Evolutionary conservation across 2,797 vertebrate species (phyloP).

Genomic region (Picus viridis): DNA sequence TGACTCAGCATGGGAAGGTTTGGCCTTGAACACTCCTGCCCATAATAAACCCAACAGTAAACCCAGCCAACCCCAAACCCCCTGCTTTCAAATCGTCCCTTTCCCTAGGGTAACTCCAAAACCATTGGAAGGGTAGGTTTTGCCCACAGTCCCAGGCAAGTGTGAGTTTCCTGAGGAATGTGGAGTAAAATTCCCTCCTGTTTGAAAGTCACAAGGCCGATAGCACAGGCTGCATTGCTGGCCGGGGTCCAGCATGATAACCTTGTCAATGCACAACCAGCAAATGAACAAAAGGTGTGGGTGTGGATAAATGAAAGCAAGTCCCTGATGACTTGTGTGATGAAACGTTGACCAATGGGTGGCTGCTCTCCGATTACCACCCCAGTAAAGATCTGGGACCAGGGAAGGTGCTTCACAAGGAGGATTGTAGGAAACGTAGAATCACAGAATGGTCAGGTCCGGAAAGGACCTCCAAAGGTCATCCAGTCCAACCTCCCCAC

Average conservation of each 20-base stretch:
- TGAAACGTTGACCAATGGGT: conserved; percentile 6
- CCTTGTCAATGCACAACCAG: neutral
- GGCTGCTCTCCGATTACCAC: neutral
- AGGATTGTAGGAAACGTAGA: neutral
- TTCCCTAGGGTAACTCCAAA: neutral
- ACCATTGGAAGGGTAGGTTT: rapidly evolving
- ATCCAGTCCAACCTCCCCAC: too few relatives aligned
- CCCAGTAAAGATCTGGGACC: neutral
- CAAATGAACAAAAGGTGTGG: neutral
- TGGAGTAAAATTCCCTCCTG: neutral
- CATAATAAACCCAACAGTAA: neutral
- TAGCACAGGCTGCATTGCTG: rapidly evolving
- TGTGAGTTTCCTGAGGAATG: rapidly evolving
- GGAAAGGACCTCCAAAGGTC: too few relatives aligned
- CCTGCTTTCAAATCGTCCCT: neutral
- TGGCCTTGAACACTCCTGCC: neutral
- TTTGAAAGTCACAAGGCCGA: neutral
- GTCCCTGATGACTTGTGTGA: neutral
- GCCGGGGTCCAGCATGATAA: neutral
- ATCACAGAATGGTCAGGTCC: too few relatives aligned
- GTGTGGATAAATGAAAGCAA: neutral
- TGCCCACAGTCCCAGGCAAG: neutral
- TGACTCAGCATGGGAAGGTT: neutral
- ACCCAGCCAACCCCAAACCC: neutral
- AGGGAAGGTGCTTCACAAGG: neutral